Conservation (phyloP, 1,140 invertebrate species). For the Leptinotarsa lineolata region DNA sequence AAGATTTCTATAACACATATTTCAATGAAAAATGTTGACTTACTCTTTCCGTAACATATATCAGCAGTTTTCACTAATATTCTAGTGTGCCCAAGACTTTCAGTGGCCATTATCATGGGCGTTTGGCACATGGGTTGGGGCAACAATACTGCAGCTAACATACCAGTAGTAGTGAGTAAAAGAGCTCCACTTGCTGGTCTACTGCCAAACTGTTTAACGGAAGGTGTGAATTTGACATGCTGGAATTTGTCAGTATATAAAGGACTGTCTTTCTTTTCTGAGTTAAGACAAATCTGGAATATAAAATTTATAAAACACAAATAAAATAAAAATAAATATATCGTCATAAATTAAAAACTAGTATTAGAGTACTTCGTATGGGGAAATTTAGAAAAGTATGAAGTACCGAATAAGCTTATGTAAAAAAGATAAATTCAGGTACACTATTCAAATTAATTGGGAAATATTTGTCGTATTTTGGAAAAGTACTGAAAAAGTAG, state of each 20-base stretch:
- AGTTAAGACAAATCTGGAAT: slow-evolving; percentile 61
- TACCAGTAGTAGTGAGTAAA: slow-evolving; percentile 81
- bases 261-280: slow-evolving; percentile 80
- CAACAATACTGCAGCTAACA: slow-evolving; percentile 73
- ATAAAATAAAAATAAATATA: neutral
- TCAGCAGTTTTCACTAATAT: slow-evolving; percentile 76
- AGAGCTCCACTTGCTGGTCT: slow-evolving; percentile 80
- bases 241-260: slow-evolving; percentile 86
- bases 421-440: no score
- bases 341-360: no score
- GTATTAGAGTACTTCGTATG: no score
- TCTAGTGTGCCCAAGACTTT: slow-evolving; percentile 74
- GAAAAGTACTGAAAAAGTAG: no score
- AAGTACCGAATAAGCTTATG: no score
- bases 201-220: slow-evolving; percentile 84
- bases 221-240: slow-evolving; percentile 74
- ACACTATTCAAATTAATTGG: no score
- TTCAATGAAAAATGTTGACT: no score
- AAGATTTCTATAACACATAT: no score
- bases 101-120: slow-evolving; percentile 59
- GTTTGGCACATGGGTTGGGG: slow-evolving; percentile 54
- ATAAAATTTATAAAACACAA: slow-evolving; percentile 9
- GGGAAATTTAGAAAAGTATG: no score
- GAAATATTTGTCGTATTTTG: no score
- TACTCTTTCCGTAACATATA: slow-evolving; percentile 75